phyloP scores from a whole-genome alignment of 2,113 vertebrate genomes.

The Bos taurus region ARS-UCD2.0 NC_037330.1:13679501-13680000 shows the following conservation, averaged over 20 bases:
- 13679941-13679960: background rate
- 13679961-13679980: background rate
- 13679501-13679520: background rate
- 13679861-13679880: fast-evolving
- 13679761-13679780: background rate
- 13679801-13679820: background rate
- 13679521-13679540: background rate
- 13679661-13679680: too few species aligned
- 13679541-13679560: background rate
- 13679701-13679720: background rate
- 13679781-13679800: too few species aligned
- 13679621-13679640: background rate
- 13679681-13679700: fast-evolving
- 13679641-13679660: background rate
- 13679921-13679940: background rate
- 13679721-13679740: fast-evolving
- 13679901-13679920: background rate
- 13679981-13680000: background rate
- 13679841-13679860: background rate
- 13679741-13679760: background rate
- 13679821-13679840: background rate
- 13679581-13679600: background rate
- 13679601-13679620: background rate
- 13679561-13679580: background rate
- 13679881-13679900: background rate